Evolutionary conservation across 2,888 invertebrate species (phyloP), one percentile per base, ranked within the genome.

Genomic region (Melolontha melolontha): DNA sequence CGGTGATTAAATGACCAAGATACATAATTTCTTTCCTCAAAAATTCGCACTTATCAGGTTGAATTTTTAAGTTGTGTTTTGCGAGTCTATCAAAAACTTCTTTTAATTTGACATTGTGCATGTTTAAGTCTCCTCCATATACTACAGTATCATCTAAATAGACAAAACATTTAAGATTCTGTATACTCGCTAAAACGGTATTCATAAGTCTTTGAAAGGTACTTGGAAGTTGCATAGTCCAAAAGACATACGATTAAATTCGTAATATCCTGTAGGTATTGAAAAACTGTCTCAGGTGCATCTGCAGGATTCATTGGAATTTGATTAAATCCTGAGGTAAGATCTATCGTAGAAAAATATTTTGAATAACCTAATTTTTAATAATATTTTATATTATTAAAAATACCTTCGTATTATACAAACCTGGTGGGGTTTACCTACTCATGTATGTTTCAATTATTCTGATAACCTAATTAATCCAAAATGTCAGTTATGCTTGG

Each of bases 131-230:
- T 16, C 72, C 70, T 1, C 73, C 76, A 62, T 73, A 49, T 44
- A 80, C 74, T 0, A 81, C 74, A 6, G 81, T 76, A 67, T 82
- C 80, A 55, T 82, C 80, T 10, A 81, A 50, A 64, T 81, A 83
- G 0, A 81, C 78, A 27, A 82, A 76, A 64, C 78, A 77, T 7
- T 66, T 57, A 4, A 50, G 67, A 49, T 74, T 73, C 72, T 76
- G 74, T 0, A 79, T 40, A 7, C 78, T 77, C 0, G 68, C 14
- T 22, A 80, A 66, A 6, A 79, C 74, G 1, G 42, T 71, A 52
- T 79, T 75, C 78, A 80, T 80, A 44, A 78, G 42, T 7, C 77
- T 44, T 71, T 77, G 76, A 42, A 80, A 79, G 0, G 75, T 76
- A 2, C 76, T 69, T 0, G 74, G 72, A 6, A 4, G 29, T 29